These are phyloP conservation scores for Argynnis bischoffii DNA, from an alignment of 2,888 invertebrate genomes.

Conservation along the genomic window DNA sequence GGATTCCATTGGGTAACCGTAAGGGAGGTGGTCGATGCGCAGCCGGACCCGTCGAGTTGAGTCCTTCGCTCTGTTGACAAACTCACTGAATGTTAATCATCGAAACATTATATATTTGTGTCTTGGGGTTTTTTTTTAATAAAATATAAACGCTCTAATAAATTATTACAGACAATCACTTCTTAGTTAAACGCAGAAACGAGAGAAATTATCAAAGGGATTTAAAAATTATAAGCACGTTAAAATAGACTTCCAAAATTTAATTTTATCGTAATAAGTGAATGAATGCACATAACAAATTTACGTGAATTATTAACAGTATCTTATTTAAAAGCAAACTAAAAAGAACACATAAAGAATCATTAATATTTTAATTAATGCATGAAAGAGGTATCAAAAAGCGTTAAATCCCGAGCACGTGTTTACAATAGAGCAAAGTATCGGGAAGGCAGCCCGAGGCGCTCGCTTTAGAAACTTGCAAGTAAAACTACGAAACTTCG, in stretches of 20 bases:
- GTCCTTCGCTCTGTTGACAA: constrained; percentile 64
- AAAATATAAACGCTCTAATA: not conserved
- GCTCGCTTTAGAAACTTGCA: constrained; percentile 26
- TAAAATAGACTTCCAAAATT: not conserved
- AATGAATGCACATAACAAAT: not conserved
- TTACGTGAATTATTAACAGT: not conserved
- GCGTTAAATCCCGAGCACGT: constrained; percentile 26
- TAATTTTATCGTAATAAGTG: no score
- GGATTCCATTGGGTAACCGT: constrained; percentile 73
- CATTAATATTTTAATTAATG: constrained; percentile 21
- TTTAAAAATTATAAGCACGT: not conserved
- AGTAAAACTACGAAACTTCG: constrained; percentile 27
- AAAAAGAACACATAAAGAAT: not conserved
- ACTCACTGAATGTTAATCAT: constrained; percentile 18
- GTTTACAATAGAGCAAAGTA: constrained; percentile 27
- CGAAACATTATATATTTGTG: not conserved
- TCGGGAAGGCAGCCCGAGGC: constrained; percentile 27
- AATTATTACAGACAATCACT: no score
- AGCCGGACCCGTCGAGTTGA: constrained; percentile 60
- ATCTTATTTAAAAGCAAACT: not conserved
- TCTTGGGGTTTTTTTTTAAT: not conserved
- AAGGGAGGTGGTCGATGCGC: constrained; percentile 70
- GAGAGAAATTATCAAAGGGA: not conserved
- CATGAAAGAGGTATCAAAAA: constrained; percentile 19
- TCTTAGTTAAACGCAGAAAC: no score